Base-by-base conservation (phyloP, 2,888 invertebrate species). In the Lasioglossum calceatum region DNA sequence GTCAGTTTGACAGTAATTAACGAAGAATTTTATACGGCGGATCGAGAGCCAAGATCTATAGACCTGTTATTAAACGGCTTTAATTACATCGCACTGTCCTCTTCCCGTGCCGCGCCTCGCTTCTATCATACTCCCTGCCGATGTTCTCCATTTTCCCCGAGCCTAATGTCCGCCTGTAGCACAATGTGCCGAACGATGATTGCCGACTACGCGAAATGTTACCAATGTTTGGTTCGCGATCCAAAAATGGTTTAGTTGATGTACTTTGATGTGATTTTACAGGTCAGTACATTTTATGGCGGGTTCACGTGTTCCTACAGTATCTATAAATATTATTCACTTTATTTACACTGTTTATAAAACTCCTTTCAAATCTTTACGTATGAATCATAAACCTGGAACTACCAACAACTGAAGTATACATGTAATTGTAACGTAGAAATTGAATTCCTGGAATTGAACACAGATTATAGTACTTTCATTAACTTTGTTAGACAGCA, bases 1-100 rank as follows among this genome's bases (percentile, higher is more conserved):
- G 90, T 85, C 87, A 87, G 87, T 91, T 92, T 88, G 91, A 92
- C 92, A 90, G 92, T 91, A 92, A 92, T 92, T 91, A 91, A 91
- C 90, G 86, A 89, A 89, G 91, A 92, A 90, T 91, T 92, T 92
- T 92, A 90, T 90, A 88, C 79, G 84, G 47, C 75, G 84, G 78
- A 90, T 87, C 86, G 87, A 81, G 87, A 83, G 50, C 61, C 82
- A 79, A 89, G 85, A 90, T 90, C 91, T 89, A 89, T 87, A 83
- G 87, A 77, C 87, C 87, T 81, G 87, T 89, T 88, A 90, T 92
- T 91, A 92, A 92, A 90, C 87, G 88, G 76, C 88, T 92, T 92
- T 91, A 92, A 92, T 93, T 88, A 91, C 88, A 90, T 87, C 84
- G 85, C 79, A 50, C 79, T 84, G 86, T 80, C 83, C 72, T 75